Evolutionary conservation across 2,113 vertebrate genomes (phyloP), one percentile per base, ranked within the genome.

Genomic region (Syngnathus floridae): DNA sequence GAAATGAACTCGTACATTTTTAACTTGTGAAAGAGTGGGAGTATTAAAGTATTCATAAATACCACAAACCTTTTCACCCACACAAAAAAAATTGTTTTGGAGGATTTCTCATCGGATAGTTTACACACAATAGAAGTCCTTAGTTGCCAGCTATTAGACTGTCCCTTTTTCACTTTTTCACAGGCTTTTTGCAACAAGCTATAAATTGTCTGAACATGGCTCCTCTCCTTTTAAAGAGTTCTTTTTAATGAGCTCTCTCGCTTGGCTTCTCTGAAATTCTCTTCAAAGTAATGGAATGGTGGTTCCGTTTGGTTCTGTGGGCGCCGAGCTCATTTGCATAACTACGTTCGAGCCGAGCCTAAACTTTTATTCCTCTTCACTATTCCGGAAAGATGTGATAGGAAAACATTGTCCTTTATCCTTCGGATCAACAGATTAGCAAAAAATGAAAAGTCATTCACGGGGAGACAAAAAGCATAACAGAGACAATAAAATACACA

Each of bases 371-470:
- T 76, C 63, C 21, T 52, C 38, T 48, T 69, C 35, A 45, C 22
- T 7, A 21, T 48, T 37, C 45, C 72, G 46, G 41, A 22, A 40
- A 63, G 72, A 66, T 13, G 35, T 43, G 11, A 10, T 16, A 43
- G 45, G 51, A 66, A 76, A 69, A 73, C 31, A 64, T 65, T 68
- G 36, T 19, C 52, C 65, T 71, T 13, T 52, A 13, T 12, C 36
- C 35, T 62, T 57, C 35, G 60, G 48, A 58, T 26, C 40, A 69
- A 57, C 43, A 67, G 70, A 75, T 76, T 78, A 73, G 65, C 14
- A 35, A 58, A 46, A 70, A 78, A 76, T 81, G 38, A 80, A 82
- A 68, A 43, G 64, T 35, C 52, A 68, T 57, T 75, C 74, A 66
- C 65, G 52, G 38, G 41, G 19, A 51, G n/a, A 60, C 58, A 43